Evolutionary conservation across 2,888 invertebrate genomes (phyloP), one percentile per base, ranked within the genome.

Genomic region (Xanthia togata): DNA sequence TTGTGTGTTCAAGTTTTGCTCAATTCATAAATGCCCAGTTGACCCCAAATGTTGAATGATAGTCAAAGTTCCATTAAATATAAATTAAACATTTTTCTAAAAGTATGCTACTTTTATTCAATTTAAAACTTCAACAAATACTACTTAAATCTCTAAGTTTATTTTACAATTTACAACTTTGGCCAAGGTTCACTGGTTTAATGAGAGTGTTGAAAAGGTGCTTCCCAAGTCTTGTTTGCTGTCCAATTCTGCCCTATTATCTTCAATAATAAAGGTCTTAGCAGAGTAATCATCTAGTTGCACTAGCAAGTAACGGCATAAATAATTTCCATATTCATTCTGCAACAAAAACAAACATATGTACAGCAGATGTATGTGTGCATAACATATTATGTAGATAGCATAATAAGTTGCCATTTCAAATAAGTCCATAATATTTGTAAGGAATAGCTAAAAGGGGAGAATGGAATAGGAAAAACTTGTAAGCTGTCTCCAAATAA

Each of bases 261-360:
- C 98, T 95, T 98, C 98, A 84, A 98, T 94, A 60, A 98, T 97
- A 73, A 99, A 98, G 14, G 98, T 98, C 87, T 97, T 97, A 59
- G 97, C 97, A 23, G 98, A 97, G 91, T 98, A 97, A 91, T 98
- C 98, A 91, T 99, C 98, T 53, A 99, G 95, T 93, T 98, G 98
- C 5, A 99, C 98, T 90, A 98, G 97, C 72, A 99, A 93, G 92
- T 99, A 99, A 84, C 98, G 97, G 92, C 98, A 99, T 86, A 98
- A 97, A 91, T 98, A 98, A 82, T 98, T 97, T 0, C 98, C 98
- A 88, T 97, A 96, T 57, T 97, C 97, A 95, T 98, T 97, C 99
- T 99, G 95, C 1, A 82, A 82, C 20, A 67, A 50, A 64, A 69
- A 38, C 2, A 79, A 70, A 67, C 44, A 20, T 11, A 35, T 17